A percentile compares a stretch with the other conserved stretches of the same genome.
These are phyloP conservation scores for Echinometra lucunter DNA, from an alignment of 53 echinoderm and acorn worm genomes.

Conservation along the genomic window DNA sequence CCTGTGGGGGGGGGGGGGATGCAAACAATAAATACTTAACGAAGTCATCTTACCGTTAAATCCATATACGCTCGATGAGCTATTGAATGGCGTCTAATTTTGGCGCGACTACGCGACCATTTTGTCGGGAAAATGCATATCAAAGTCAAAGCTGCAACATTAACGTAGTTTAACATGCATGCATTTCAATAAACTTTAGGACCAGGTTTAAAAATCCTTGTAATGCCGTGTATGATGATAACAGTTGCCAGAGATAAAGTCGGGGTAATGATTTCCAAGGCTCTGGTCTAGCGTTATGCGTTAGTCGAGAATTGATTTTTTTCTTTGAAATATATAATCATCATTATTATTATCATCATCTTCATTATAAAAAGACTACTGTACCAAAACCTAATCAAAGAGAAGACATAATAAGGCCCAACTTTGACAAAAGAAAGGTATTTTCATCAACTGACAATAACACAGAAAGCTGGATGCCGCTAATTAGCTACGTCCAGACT, in stretches of 20 bases:
- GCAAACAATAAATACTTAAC: not conserved
- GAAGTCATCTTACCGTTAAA: not conserved
- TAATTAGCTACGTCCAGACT: not conserved
- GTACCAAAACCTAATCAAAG: not conserved
- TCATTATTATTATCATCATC: too few relatives aligned
- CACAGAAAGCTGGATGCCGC: not conserved
- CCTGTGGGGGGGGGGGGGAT: not conserved
- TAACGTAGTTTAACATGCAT: too few relatives aligned
- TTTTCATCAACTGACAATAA: not conserved
- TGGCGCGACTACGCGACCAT: not conserved
- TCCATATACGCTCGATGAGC: not conserved
- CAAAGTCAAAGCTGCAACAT: too few relatives aligned
- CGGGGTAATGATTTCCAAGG: too few relatives aligned
- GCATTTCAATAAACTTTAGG: too few relatives aligned
- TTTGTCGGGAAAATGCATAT: not conserved
- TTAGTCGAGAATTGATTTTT: too few relatives aligned
- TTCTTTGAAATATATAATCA: too few relatives aligned
- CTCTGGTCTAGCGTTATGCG: too few relatives aligned
- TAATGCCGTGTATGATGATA: too few relatives aligned
- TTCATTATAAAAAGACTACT: not conserved
- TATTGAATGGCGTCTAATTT: not conserved
- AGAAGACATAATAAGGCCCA: not conserved
- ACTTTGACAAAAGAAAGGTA: not conserved
- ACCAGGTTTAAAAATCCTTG: too few relatives aligned
- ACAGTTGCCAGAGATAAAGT: too few relatives aligned